Evolutionary conservation across 1,140 invertebrate genomes (phyloP).

Genomic region (Drosophila virilis): DNA sequence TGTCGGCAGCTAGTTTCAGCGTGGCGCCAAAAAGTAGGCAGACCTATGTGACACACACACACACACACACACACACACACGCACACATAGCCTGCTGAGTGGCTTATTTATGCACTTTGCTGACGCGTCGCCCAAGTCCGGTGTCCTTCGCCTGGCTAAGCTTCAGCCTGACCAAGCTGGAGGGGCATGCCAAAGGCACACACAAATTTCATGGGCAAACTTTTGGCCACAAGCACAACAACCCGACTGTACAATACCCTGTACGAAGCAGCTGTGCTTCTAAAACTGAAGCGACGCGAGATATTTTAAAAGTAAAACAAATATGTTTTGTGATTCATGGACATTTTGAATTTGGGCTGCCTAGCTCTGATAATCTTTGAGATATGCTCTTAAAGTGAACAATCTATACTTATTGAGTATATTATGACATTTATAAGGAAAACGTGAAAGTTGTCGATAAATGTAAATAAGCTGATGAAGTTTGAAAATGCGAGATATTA

Average conservation of each 20-base stretch:
- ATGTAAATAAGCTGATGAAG: too few species aligned
- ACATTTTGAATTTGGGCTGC: too few species aligned
- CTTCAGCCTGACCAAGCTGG: slow-evolving; percentile 9
- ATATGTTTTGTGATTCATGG: too few species aligned
- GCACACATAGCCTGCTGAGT: slow-evolving; percentile 12
- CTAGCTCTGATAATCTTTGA: too few species aligned
- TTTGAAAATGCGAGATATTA: too few species aligned
- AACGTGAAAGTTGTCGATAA: too few species aligned
- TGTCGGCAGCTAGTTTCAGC: slow-evolving; percentile 20
- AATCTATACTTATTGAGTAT: too few species aligned
- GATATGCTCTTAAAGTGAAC: too few species aligned
- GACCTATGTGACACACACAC: slow-evolving; percentile 20
- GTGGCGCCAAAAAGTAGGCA: slow-evolving; percentile 52
- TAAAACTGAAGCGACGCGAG: too few species aligned
- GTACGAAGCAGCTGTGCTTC: background rate
- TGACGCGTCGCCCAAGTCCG: slow-evolving; percentile 17
- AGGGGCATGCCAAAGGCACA: slow-evolving; percentile 13
- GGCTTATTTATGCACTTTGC: slow-evolving; percentile 57
- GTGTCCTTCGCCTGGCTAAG: slow-evolving; percentile 9
- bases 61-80: background rate
- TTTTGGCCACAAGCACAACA: slow-evolving; percentile 19
- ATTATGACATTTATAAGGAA: too few species aligned
- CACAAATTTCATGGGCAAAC: slow-evolving; percentile 44
- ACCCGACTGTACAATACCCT: background rate
- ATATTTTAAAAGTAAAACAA: too few species aligned